phyloP scores from a whole-genome alignment of 2,113 vertebrate genomes.

The Phycodurus eques region DNA sequence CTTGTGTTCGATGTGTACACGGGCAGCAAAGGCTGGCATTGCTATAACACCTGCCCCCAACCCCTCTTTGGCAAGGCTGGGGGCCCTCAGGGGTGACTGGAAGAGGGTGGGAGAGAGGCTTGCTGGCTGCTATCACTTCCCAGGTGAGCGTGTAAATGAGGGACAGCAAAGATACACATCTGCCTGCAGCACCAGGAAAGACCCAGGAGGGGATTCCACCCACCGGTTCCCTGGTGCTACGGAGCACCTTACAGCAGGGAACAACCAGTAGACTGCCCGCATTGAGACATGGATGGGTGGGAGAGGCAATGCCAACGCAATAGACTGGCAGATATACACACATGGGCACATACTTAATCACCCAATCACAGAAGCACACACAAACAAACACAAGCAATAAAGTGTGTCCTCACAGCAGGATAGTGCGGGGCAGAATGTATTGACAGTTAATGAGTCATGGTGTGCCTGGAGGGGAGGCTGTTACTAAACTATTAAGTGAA shows the following conservation, averaged over 20 bases:
- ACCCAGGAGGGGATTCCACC: slow-evolving; percentile 61
- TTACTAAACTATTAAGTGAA: slow-evolving; percentile 11
- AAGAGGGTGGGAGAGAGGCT: slow-evolving; percentile 30
- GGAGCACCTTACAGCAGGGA: slow-evolving; percentile 49
- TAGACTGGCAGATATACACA: slow-evolving; percentile 36
- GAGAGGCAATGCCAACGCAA: slow-evolving; percentile 33
- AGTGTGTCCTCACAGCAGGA: slow-evolving; percentile 17
- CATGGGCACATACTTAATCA: slow-evolving; percentile 33
- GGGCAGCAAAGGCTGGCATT: slow-evolving; percentile 14
- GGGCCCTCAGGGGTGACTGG: slow-evolving; percentile 29
- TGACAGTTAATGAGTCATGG: slow-evolving; percentile 15
- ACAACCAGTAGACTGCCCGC: slow-evolving; percentile 36
- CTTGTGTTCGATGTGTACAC: slow-evolving; percentile 13
- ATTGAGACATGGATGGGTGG: slow-evolving; percentile 21
- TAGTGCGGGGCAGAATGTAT: not conserved
- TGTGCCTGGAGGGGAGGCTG: not conserved
- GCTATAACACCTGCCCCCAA: slow-evolving; percentile 14
- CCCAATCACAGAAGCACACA: slow-evolving; percentile 38
- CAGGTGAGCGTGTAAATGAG: slow-evolving; percentile 47
- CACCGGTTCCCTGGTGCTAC: slow-evolving; percentile 42
- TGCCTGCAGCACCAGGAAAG: slow-evolving; percentile 56
- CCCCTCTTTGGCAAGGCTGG: slow-evolving; percentile 26
- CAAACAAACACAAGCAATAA: slow-evolving; percentile 26
- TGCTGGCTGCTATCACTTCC: slow-evolving; percentile 42
- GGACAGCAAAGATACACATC: slow-evolving; percentile 47